A percentile compares a stretch with the other conserved stretches of the same genome.
These are phyloP conservation scores for Caenorhabditis remanei DNA, from an alignment of 1,140 invertebrate species.

Conservation along the genomic window DNA sequence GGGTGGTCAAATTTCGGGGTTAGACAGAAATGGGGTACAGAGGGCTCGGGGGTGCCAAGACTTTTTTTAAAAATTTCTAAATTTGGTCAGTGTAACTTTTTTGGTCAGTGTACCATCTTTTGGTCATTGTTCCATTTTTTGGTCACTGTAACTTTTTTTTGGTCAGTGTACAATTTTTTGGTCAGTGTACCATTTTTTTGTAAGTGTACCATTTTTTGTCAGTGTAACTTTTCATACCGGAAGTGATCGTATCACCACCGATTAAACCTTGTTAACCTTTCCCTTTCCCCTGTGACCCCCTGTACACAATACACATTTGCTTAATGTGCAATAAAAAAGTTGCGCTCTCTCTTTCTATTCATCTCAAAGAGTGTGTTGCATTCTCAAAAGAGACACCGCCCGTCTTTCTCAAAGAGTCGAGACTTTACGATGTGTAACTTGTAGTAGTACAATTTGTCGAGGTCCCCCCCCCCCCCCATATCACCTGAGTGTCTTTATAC, in stretches of 20 bases:
- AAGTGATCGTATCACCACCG: neutral
- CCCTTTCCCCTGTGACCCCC: neutral
- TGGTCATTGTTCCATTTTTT: too few species aligned
- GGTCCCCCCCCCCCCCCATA: neutral
- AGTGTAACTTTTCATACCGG: neutral
- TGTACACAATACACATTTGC: slow-evolving; percentile 17
- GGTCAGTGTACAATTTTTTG: too few species aligned
- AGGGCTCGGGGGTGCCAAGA: neutral
- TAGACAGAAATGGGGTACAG: neutral
- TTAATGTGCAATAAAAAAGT: slow-evolving; percentile 49
- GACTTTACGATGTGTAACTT: slow-evolving; percentile 55
- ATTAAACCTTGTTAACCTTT: neutral
- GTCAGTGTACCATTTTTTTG: too few species aligned
- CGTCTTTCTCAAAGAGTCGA: neutral
- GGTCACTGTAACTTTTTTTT: too few species aligned
- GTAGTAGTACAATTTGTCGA: slow-evolving; percentile 35
- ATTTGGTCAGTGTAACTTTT: too few species aligned
- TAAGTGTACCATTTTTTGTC: too few species aligned
- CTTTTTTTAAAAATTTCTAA: too few species aligned
- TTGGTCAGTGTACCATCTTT: too few species aligned
- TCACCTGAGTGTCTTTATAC: slow-evolving; percentile 35
- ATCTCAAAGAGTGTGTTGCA: neutral
- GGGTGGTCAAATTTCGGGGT: neutral
- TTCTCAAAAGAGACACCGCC: slow-evolving; percentile 18
- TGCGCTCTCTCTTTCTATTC: neutral